Evolutionary conservation across 2,113 vertebrate genomes (phyloP), one percentile per base, ranked within the genome.

Genomic region (Oplegnathus fasciatus): DNA sequence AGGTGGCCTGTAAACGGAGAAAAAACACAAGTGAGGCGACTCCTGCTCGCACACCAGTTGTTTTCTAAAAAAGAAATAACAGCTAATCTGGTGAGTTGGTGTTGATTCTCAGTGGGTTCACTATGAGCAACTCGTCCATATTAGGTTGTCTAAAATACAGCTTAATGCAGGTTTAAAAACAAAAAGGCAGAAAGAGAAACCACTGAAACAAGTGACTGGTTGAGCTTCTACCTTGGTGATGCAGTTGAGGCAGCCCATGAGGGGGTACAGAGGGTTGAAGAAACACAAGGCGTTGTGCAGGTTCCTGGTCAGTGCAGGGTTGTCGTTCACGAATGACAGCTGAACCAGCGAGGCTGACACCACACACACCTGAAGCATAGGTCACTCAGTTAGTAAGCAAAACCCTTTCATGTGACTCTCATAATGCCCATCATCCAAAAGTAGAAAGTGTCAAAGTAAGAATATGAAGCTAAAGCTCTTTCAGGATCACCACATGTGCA

Each of bases 181-280:
- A 26, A 64, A 26, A 37, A 37, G 67, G 8, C 20, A 20, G 73
- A 28, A 1, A 37, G 58, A 66, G 18, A 65, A 24, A 15, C 20
- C 13, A 24, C 2, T n/a, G 42, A 32, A 4, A 2, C 14, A 52
- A 5, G 14, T 15, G 34, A 26, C 24, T 32, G 61, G 10, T 14
- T 8, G 32, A 61, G 32, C 26, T 89, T 84, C 2, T 60, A 99
- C 98, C 97, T 97, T 97, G 90, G 97, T 97, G 89, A 99, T 98
- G 88, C 95, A 97, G 86, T 97, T 97, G 79, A 99, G 95, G 89
- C 97, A 98, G 40, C 98, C 98, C 78, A 98, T 97, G 0, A 99
- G 96, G 0, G 98, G 97, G 66, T 99, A 99, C 64, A 99, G 95
- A 1, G 98, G 98, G 92, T 97, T 96, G 87, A 94, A 87, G 84